Evolutionary conservation across 1,140 invertebrate species (phyloP), one percentile per base, ranked within the genome.

Genomic region (Lethocerus indicus): DNA sequence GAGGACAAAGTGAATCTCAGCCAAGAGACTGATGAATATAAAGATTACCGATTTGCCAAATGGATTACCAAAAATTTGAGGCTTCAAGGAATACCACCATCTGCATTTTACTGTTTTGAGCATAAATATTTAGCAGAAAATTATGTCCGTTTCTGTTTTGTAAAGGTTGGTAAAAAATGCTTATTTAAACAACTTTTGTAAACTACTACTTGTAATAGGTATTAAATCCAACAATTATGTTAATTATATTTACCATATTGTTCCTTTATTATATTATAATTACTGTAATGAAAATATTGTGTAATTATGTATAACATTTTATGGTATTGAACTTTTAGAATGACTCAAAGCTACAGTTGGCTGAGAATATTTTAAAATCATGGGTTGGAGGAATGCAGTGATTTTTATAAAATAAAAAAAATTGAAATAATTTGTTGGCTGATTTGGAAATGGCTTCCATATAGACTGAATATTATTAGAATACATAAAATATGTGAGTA

Each of bases 51-150:
- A 58, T 97, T 98, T 64, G 88, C 88, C 0, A 87, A 93, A 66
- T 98, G 91, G 84, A 81, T 98, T 71, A 84, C 81, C 0, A 92
- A 87, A 62, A 87, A 93, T 61, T 81, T 90, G 62, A 90, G 92
- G 50, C 65, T 98, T 20, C 81, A 92, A 59, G 83, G 86, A 26
- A 97, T 98, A 58, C 95, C 95, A 14, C 83, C 88, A 9, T 84
- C 84, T 42, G 92, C 89, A 0, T 98, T 98, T 67, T 98, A 96
- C 64, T 79, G 77, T 36, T 67, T 76, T 1, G 68, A 70, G 16
- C 76, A 97, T 64, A 94, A 94, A 64, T 63, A 74, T 51, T 66
- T 94, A 6, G 90, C 76, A 4, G 86, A 95, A 65, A 78, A 93
- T 64, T 87, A 79, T 61, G 81, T 96, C 3, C 72, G 94, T 41